Conservation (phyloP, 1,140 invertebrate species). For the Adoxophyes honmai region DNA sequence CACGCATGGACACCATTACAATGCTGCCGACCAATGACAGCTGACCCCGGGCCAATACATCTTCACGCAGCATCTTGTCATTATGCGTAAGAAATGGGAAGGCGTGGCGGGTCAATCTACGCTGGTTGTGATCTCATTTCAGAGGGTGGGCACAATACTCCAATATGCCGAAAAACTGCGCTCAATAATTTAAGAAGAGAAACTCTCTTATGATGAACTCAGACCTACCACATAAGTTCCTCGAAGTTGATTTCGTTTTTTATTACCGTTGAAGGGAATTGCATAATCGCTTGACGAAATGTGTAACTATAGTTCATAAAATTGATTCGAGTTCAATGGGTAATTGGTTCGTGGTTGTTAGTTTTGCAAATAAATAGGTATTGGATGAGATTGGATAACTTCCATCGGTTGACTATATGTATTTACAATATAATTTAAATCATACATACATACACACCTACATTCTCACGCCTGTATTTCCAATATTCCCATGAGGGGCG, state of each 20-base stretch:
- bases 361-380: no score
- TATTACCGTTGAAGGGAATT: background rate
- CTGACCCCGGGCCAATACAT: conserved; percentile 21
- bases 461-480: no score
- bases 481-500: no score
- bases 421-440: no score
- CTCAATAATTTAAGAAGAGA: conserved; percentile 28
- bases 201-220: conserved; percentile 25
- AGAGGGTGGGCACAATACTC: conserved; percentile 32
- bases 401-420: no score
- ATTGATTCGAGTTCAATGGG: no score
- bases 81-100: conserved; percentile 14
- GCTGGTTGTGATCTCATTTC: conserved; percentile 31
- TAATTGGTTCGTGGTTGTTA: no score
- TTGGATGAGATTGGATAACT: no score
- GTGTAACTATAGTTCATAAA: no score
- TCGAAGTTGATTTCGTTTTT: conserved; percentile 21
- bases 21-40: conserved; percentile 29
- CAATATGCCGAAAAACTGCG: conserved; percentile 31
- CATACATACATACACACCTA: no score
- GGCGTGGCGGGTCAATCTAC: conserved; percentile 21
- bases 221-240: conserved; percentile 23
- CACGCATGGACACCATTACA: conserved; percentile 44
- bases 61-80: conserved; percentile 13
- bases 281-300: background rate